Conservation (phyloP, 2,113 vertebrate species). For the Myiopsitta monachus region DNA sequence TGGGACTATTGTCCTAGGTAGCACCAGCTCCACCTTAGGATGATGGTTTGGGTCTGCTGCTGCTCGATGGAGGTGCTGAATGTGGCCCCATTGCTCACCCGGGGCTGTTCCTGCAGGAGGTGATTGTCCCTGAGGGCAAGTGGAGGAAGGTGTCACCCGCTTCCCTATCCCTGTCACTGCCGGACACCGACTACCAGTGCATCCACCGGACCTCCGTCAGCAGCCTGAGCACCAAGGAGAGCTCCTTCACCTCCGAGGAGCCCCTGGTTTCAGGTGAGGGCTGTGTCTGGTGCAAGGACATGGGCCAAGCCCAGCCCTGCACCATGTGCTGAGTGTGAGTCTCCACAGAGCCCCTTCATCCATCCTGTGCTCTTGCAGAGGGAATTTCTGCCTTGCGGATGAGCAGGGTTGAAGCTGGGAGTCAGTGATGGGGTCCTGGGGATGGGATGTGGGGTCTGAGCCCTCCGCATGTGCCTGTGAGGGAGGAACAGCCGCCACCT, state of each 20-base stretch:
- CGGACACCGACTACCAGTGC: slow-evolving; percentile 72
- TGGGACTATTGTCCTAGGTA: accelerated
- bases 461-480: accelerated
- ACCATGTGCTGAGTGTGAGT: accelerated
- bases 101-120: slow-evolving; percentile 69
- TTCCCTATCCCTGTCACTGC: slow-evolving; percentile 83
- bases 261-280: slow-evolving; percentile 70
- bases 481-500: neutral
- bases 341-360: neutral
- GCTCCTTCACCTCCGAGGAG: slow-evolving; percentile 79
- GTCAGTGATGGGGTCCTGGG: accelerated
- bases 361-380: accelerated
- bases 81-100: neutral
- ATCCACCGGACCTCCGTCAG: slow-evolving; percentile 80
- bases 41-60: neutral
- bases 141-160: slow-evolving; percentile 87
- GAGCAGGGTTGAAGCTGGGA: neutral
- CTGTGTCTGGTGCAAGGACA: accelerated
- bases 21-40: neutral
- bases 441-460: neutral
- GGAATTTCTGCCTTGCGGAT: neutral
- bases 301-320: accelerated
- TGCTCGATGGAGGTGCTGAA: accelerated
- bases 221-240: slow-evolving; percentile 79
- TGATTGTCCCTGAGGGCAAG: slow-evolving; percentile 86